These are phyloP conservation scores for Diogma glabrata DNA, from an alignment of 2,888 invertebrate genomes.

Conservation along the genomic window DNA sequence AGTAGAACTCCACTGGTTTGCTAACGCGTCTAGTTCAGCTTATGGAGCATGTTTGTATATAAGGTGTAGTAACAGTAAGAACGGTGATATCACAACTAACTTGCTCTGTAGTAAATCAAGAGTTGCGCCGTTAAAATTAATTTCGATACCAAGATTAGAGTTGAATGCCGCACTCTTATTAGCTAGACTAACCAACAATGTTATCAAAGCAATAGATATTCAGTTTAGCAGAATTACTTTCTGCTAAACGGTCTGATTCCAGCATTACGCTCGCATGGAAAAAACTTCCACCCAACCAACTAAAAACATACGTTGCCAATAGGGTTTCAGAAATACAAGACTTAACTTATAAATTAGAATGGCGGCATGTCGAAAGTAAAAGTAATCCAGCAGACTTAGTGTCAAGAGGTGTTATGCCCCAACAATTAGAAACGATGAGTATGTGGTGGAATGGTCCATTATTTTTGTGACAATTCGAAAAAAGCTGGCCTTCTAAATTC, in stretches of 20 bases:
- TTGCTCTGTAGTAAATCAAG: no score
- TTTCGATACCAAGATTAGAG: no score
- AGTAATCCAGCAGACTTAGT: constrained; percentile 16
- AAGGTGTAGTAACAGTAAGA: no score
- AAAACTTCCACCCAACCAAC: constrained; percentile 12
- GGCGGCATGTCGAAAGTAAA: constrained; percentile 15
- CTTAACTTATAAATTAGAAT: constrained; percentile 6
- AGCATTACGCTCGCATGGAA: constrained; percentile 16
- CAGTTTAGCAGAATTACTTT: no score
- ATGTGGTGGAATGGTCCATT: constrained; percentile 2
- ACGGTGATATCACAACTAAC: no score
- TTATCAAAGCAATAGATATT: no score
- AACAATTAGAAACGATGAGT: background rate
- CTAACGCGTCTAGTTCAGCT: no score
- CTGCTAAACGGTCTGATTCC: background rate
- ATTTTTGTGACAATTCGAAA: background rate
- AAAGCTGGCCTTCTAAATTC: background rate
- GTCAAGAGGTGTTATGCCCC: constrained; percentile 15
- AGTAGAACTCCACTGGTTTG: no score
- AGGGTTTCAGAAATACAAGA: constrained; percentile 17
- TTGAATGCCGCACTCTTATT: no score
- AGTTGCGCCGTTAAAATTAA: no score
- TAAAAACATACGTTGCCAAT: constrained; percentile 15
- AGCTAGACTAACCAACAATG: no score
- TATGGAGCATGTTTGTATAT: no score